Base-by-base conservation (phyloP, 1,140 invertebrate genomes). In the Panulirus ornatus region DNA sequence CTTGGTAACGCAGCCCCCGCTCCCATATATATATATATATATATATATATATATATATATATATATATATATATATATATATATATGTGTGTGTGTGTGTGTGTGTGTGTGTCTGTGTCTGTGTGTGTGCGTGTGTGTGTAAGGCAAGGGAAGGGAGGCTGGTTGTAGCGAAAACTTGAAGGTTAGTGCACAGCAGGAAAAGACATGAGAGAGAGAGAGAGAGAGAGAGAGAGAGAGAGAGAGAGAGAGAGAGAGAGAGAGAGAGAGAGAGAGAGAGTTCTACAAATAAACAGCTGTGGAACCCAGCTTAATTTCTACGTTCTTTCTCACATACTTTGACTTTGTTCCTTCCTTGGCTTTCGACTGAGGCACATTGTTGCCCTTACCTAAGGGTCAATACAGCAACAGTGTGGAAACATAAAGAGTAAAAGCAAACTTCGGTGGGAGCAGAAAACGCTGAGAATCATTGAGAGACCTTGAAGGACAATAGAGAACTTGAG, bases 201-300 rank as follows among this genome's bases (percentile, higher is more conserved):
- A 27, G 27, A 27, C 19, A 27, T 22, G 58, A 63, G 58, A 63
- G 58, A 63, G 58, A 63, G 58, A 63, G 58, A 63, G 58, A 63
- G 58, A 63, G 58, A 63, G 58, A 63, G 58, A 63, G 58, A 63
- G 58, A 63, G 58, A 63, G 58, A 63, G 58, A 63, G 58, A 63
- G 58, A 63, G 58, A 63, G 58, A 63, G 1, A 63, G 58, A 63
- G 1, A 63, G 58, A 63, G 1, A 63, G 58, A 63, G 1, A 63
- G 58, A 63, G 1, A 63, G 58, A 63, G 1, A 63, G 58, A 63
- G 1, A 63, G 58, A 63, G 1, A 63, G 58, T 22, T 1, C 19
- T 16, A 63, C 1, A 63, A 27, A 63, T 1, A 63, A 27, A 63
- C 1, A 63, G 58, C 19, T 1, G 27, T 16, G 27, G 1, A 63